Percentiles rank a stretch among this genome's conserved stretches.
Conservation (phyloP, 1,140 invertebrate species). For the Nymphalis io region DNA sequence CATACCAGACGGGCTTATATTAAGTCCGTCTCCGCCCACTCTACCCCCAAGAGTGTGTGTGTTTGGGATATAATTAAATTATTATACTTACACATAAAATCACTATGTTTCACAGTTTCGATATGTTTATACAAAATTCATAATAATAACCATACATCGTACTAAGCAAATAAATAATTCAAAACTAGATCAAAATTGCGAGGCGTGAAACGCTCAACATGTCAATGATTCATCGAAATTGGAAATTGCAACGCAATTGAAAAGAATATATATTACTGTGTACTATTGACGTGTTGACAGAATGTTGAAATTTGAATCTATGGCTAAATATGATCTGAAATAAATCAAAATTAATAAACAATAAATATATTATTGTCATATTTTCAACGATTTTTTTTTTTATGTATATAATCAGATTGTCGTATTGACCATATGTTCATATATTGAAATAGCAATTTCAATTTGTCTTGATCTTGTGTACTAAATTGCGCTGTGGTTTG, state of each 20-base stretch:
- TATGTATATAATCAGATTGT: too few species aligned
- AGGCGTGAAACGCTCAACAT: background rate
- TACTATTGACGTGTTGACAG: background rate
- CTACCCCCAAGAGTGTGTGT: too few species aligned
- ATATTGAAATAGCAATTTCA: too few species aligned
- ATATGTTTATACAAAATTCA: background rate
- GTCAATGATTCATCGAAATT: constrained; percentile 1
- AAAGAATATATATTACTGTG: constrained; percentile 12
- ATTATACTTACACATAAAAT: too few species aligned
- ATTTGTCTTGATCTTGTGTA: too few species aligned
- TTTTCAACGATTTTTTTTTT: too few species aligned
- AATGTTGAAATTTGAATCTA: constrained; percentile 3
- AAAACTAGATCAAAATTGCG: constrained; percentile 3
- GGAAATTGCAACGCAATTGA: constrained; percentile 4
- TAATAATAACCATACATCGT: background rate
- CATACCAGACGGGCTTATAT: too few species aligned
- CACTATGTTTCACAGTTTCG: too few species aligned
- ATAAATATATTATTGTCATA: background rate
- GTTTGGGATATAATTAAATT: too few species aligned
- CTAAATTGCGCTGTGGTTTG: too few species aligned
- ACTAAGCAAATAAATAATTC: constrained; percentile 4
- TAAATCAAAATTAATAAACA: background rate
- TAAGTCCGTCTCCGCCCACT: too few species aligned
- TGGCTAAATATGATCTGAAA: background rate
- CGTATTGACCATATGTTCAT: too few species aligned